Conservation (phyloP, 2,113 vertebrate species). For the Smithornis capensis region DNA sequence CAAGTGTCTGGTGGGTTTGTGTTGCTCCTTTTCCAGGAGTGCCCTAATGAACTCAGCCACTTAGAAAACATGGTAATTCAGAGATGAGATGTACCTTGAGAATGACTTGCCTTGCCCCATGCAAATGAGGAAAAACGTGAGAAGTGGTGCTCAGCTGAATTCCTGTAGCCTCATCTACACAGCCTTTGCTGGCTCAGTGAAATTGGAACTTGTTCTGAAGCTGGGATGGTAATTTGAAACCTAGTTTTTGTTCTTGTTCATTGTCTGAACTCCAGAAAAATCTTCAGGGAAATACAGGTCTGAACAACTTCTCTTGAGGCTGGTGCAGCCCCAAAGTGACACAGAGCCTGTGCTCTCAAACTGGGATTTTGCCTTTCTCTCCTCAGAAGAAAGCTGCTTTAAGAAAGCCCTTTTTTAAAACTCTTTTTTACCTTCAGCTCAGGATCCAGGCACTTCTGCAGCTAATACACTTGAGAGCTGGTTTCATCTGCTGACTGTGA, state of each 20-base stretch:
- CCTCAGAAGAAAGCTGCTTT: neutral
- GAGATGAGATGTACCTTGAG: neutral
- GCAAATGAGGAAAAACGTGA: neutral
- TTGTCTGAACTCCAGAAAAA: neutral
- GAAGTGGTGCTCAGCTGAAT: neutral
- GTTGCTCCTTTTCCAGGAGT: neutral
- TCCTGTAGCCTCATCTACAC: neutral
- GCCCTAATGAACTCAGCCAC: neutral
- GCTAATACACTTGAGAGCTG: neutral
- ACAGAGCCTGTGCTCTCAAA: neutral
- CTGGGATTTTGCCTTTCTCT: neutral
- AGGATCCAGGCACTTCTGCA: neutral
- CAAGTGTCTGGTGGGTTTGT: neutral
- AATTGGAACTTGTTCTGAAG: neutral
- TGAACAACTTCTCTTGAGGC: neutral
- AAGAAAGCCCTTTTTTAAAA: neutral
- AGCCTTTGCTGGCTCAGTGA: neutral
- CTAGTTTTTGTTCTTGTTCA: neutral
- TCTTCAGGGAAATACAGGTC: neutral
- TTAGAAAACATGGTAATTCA: rapidly evolving
- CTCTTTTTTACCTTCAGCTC: neutral
- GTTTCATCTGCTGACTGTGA: neutral
- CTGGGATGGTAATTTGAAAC: neutral
- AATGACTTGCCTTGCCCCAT: neutral
- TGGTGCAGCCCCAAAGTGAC: neutral